A percentile compares a stretch with the other conserved stretches of the same genome.
phyloP scores from a whole-genome alignment of 2,797 vertebrate species.

The Peromyscus nudipes region DNA sequence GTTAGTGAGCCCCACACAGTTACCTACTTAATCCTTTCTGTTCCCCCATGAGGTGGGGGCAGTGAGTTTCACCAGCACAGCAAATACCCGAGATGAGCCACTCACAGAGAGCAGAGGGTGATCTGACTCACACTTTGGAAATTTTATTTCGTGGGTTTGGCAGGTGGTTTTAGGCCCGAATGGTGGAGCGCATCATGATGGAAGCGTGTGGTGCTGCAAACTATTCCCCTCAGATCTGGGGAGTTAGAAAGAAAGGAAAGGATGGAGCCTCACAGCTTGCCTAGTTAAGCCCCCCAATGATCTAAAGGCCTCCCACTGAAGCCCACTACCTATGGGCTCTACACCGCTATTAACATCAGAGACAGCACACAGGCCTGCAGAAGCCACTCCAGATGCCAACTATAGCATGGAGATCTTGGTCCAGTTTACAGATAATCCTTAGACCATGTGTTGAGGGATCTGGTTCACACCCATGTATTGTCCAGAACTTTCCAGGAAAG shows the following conservation, averaged over 20 bases:
- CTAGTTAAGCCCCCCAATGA: neutral
- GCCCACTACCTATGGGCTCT: neutral
- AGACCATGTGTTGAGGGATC: neutral
- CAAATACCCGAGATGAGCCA: neutral
- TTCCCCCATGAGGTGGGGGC: neutral
- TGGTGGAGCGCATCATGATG: accelerated
- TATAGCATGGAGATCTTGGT: neutral
- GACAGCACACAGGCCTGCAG: neutral
- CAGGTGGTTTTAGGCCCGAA: neutral
- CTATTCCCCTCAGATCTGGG: neutral
- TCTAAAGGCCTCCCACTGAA: neutral
- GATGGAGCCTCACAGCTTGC: neutral
- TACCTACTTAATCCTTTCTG: neutral
- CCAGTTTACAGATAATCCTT: neutral
- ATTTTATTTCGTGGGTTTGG: neutral
- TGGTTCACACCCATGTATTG: neutral
- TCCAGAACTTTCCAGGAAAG: neutral
- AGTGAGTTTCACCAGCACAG: neutral
- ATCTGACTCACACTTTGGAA: neutral
- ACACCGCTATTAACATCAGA: neutral
- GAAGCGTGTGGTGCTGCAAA: accelerated
- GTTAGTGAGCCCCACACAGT: neutral
- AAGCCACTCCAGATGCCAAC: neutral
- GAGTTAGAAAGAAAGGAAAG: neutral
- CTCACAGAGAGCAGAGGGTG: neutral